Base-by-base conservation (phyloP, 2,797 vertebrate species). In the Lithobates pipiens region DNA sequence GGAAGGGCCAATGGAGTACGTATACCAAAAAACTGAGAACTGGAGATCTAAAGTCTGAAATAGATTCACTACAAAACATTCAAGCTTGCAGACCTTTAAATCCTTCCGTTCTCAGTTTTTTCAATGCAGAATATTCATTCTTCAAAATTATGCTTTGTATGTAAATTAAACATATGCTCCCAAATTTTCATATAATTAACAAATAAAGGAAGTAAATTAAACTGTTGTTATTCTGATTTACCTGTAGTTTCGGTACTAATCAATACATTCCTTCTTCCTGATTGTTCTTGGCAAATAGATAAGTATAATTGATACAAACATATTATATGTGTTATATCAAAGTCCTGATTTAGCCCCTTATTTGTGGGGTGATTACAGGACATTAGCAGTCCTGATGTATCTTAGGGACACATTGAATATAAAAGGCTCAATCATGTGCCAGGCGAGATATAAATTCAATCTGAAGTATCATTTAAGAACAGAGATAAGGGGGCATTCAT, bases 381-480 rank as follows among this genome's bases (percentile, higher is more conserved):
- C 86, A 86, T 34, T 86, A 83, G 80, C 88, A n/a, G 69, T 89
- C 39, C 25, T 72, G 77, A 88, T 76, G 73, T 39, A 84, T 89
- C 90, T 78, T 88, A 70, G 21, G 69, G 73, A 80, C 36, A 75
- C 69, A 25, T 69, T 83, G 50, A 69, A 39, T 54, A 72, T 82
- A 71, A 88, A 23, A 27, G 27, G 80, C 90, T 89, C 75, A 82
- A 29, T 90, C 92, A 77, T 1, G 27, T 50, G 54, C 67, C 61
- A 32, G 21, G 10, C 84, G 76, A 88, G 69, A 32, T 89, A 80
- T 0, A 1, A 85, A 87, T 75, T 89, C 10, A 84, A 88, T 91
- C 84, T 90, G 57, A 88, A 90, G 46, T 84, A 86, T 85, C 78
- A 72, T 77, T 90, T 91, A 89, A 89, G 76, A 44, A 73, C 50